Percentiles rank a stretch among this genome's conserved stretches.
phyloP scores from a whole-genome alignment of 2,888 invertebrate genomes.

The Brachyptera risi region DNA sequence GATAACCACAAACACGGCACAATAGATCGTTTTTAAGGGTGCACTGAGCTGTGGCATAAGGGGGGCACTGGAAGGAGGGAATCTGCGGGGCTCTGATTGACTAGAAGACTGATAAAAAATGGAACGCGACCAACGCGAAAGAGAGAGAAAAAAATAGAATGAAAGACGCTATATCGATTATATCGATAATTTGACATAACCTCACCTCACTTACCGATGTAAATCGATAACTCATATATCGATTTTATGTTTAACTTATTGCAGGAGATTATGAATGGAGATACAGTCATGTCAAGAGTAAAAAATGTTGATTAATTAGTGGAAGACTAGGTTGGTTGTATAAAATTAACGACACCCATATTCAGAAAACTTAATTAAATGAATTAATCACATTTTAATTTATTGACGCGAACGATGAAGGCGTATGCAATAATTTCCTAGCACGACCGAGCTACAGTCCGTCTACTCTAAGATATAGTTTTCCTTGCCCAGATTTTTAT shows the following conservation, averaged over 20 bases:
- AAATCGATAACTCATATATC: conserved; percentile 25
- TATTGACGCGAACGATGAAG: neutral
- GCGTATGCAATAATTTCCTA: conserved; percentile 6
- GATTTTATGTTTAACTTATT: conserved; percentile 27
- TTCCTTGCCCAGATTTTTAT: too few species aligned
- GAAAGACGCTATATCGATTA: neutral
- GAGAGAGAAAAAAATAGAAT: neutral
- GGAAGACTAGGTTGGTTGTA: neutral
- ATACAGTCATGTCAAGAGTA: conserved; percentile 15
- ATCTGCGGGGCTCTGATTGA: conserved; percentile 25
- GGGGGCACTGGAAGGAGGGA: conserved; percentile 5
- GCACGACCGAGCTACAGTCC: too few species aligned
- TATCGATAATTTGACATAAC: conserved; percentile 24
- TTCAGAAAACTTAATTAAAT: conserved; percentile 21
- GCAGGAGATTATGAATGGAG: conserved; percentile 7
- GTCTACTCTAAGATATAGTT: too few species aligned
- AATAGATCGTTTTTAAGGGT: conserved; percentile 33
- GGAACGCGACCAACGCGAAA: neutral
- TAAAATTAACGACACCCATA: conserved; percentile 15
- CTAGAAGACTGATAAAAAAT: conserved; percentile 31
- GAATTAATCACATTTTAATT: conserved; percentile 21
- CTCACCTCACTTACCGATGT: conserved; percentile 22
- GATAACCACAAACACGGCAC: conserved; percentile 31
- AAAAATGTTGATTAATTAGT: conserved; percentile 16
- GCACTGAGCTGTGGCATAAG: conserved; percentile 4